phyloP scores from a whole-genome alignment of 2,888 invertebrate genomes.

The Neocrepidodera transversa region DNA sequence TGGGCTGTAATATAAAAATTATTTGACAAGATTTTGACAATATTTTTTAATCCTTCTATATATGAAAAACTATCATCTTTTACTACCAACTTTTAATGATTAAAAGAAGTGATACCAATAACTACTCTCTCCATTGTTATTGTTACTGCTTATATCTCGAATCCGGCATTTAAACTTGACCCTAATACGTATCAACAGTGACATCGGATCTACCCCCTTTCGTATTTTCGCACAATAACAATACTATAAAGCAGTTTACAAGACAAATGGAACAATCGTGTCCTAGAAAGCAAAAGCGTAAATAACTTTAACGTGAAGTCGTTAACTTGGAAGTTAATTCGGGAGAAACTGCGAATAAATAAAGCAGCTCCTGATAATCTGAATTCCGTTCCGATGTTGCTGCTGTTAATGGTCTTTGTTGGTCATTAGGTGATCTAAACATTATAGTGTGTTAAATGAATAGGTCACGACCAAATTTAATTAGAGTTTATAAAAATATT shows the following conservation, averaged over 20 bases:
- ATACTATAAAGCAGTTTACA: conserved; percentile 8
- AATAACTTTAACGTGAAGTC: conserved; percentile 14
- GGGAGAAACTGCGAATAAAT: conserved; percentile 10
- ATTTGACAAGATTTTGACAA: no score
- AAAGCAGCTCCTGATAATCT: conserved; percentile 4
- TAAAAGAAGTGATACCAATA: no score
- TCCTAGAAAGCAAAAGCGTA: conserved; percentile 10
- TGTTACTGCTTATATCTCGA: no score
- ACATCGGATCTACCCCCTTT: background rate
- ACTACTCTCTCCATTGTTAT: no score
- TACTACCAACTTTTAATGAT: no score
- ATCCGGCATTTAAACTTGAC: background rate
- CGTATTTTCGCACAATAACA: background rate
- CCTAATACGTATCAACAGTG: background rate
- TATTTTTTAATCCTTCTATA: no score
- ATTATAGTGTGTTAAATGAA: no score
- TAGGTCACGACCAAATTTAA: no score
- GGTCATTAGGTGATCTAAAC: background rate
- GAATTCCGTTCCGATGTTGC: background rate
- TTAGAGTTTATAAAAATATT: no score
- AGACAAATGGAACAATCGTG: conserved; percentile 17
- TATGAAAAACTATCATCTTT: no score
- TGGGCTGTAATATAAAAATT: no score
- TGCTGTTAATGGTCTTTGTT: background rate
- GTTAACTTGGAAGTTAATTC: conserved; percentile 19